Evolutionary conservation across 2,113 vertebrate genomes (phyloP), one percentile per base, ranked within the genome.

Genomic region (Leucopternis melanops): DNA sequence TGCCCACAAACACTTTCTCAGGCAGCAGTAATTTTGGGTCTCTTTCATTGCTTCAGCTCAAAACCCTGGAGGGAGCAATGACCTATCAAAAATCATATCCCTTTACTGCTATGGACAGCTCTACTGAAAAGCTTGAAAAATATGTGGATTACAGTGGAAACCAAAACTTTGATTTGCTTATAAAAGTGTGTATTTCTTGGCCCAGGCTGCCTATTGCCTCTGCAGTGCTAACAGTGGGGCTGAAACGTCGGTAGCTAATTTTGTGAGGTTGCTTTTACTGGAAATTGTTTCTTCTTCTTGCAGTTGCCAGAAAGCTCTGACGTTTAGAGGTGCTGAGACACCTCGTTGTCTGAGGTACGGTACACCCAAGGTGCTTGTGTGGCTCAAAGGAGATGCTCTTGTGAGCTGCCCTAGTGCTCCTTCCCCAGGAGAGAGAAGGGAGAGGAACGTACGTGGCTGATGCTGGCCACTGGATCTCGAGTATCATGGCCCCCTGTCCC

Each of bases 371-470:
- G 1, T 16, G 26, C 69, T 52, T 29, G 3, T 6, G 6, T 32
- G 65, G 55, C 65, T 70, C 69, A 2, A 11, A 61, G 63, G 54
- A 31, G 38, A 32, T 15, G 57, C 38, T 34, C 34, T 11, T 6
- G 22, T 4, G 57, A 47, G 66, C 34, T 22, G 32, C 45, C 26
- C 17, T 21, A 2, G 17, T 27, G 49, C 49, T 34, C n/a, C 23
- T 20, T 31, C 40, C 75, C 29, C 29, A 5, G 75, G 32, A 26
- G 45, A 5, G 63, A 16, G 62, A 9, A 16, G 34, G 47, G 57
- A 47, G 23, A 8, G 40, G 27, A 21, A 6, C 0, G 10, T 5
- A 5, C 8, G 1, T 10, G 9, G 32, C 40, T 27, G 40, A 19
- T 10, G 47, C 38, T 38, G 54, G 21, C 45, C 21, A 5, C 73